Percentiles rank a stretch among this genome's conserved stretches.
Evolutionary conservation across 2,113 vertebrate species (phyloP).

Genomic region (Platichthys flesus): DNA sequence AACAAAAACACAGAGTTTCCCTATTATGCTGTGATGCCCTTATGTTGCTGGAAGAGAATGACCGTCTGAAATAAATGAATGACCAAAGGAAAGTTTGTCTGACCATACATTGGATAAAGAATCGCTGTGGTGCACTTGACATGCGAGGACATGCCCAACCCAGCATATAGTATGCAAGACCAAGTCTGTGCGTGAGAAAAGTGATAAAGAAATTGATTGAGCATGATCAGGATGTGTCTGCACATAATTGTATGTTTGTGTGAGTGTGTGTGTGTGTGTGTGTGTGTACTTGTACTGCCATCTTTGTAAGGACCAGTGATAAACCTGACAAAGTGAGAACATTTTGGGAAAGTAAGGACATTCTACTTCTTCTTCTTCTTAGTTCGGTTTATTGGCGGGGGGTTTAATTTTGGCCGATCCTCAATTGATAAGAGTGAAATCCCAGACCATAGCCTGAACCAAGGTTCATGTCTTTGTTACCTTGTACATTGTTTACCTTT

Average conservation of each 20-base stretch:
- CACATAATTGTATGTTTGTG: conserved; percentile 24
- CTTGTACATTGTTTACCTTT: too few relatives aligned
- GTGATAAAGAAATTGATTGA: conserved; percentile 13
- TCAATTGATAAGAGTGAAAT: too few relatives aligned
- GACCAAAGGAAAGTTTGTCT: neutral
- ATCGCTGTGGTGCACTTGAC: conserved; percentile 26
- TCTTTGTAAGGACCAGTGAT: neutral
- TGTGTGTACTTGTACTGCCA: neutral
- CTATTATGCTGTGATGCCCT: conserved; percentile 51
- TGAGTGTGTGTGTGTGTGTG: conserved; percentile 3
- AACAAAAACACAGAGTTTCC: conserved; percentile 63
- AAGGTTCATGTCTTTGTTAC: too few relatives aligned
- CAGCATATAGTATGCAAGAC: conserved; percentile 12
- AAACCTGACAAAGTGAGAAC: neutral
- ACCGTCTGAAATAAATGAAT: conserved; percentile 3
- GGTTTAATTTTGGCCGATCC: too few relatives aligned
- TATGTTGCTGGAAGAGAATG: conserved; percentile 34
- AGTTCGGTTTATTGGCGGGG: too few relatives aligned
- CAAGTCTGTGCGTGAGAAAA: conserved; percentile 32
- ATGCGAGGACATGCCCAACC: conserved; percentile 45
- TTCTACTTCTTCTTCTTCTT: too few relatives aligned
- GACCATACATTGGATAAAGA: neutral
- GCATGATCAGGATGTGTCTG: conserved; percentile 26
- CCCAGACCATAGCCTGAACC: too few relatives aligned
- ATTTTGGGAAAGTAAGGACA: neutral